phyloP scores from a whole-genome alignment of 2,797 vertebrate genomes.

The Kryptolebias ocellatus region DNA sequence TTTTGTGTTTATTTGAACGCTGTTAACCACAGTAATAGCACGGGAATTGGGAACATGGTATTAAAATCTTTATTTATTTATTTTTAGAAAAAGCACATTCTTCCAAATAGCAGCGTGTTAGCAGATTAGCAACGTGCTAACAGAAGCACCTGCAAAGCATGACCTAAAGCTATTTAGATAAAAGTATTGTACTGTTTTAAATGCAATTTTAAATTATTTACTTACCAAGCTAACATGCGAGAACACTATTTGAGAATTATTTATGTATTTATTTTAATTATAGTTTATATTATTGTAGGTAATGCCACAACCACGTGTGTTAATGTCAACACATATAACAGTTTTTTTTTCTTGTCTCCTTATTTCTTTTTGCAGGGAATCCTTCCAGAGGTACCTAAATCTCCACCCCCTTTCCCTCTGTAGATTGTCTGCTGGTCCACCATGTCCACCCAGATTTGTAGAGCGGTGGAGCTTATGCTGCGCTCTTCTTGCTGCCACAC shows the following conservation, averaged over 20 bases:
- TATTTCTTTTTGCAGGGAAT: conserved; percentile 17
- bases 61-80: background rate
- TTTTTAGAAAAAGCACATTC: no score
- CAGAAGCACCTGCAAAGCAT: background rate
- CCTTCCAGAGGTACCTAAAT: conserved; percentile 13
- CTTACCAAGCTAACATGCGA: background rate
- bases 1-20: background rate
- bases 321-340: background rate
- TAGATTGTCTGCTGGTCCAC: conserved; percentile 15
- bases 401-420: background rate
- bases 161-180: background rate
- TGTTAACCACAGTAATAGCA: background rate
- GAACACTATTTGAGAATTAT: background rate
- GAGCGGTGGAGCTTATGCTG: conserved; percentile 53
- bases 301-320: background rate
- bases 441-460: conserved; percentile 69
- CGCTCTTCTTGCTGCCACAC: conserved; percentile 52
- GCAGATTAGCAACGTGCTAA: conserved; percentile 30
- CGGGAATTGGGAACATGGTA: accelerated
- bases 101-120: background rate
- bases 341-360: background rate
- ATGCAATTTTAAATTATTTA: background rate
- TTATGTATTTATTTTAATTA: background rate
- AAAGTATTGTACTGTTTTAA: background rate
- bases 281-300: no score